phyloP scores from a whole-genome alignment of 2,888 invertebrate genomes.

The Tenthredo amoena region DNA sequence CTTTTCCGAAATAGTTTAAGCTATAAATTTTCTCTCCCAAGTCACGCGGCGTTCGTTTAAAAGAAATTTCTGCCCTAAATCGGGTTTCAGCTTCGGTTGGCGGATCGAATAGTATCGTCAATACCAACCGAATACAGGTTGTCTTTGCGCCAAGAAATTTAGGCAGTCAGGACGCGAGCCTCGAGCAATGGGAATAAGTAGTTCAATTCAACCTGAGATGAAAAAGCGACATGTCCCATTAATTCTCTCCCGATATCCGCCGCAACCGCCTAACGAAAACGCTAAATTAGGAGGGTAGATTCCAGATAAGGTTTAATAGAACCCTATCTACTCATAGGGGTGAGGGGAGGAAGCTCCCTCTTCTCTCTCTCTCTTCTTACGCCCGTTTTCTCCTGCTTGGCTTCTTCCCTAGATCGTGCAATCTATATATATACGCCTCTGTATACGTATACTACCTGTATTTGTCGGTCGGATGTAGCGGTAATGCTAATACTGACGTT shows the following conservation, averaged over 20 bases:
- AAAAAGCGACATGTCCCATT: constrained; percentile 56
- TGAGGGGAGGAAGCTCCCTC: not conserved
- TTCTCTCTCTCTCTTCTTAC: not conserved
- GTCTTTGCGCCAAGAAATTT: constrained; percentile 16
- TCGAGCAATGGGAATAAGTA: constrained; percentile 45
- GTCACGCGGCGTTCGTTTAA: not conserved
- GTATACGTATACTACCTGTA: not conserved
- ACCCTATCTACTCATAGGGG: constrained; percentile 49
- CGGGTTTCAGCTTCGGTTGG: not conserved
- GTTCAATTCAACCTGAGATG: constrained; percentile 50
- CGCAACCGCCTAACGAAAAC: constrained; percentile 55
- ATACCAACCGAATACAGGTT: not conserved
- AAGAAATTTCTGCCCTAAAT: not conserved
- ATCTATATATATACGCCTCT: not conserved
- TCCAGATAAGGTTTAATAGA: constrained; percentile 54
- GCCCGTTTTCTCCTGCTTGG: not conserved
- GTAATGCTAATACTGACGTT: constrained; percentile 44
- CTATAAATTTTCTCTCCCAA: not conserved
- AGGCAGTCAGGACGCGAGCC: constrained; percentile 17
- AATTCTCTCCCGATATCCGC: constrained; percentile 54
- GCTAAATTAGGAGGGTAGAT: constrained; percentile 56
- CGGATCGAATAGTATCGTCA: not conserved
- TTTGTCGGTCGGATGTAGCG: not conserved
- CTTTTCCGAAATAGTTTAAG: not conserved
- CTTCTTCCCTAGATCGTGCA: constrained; percentile 31